Evolutionary conservation across 2,113 vertebrate species (phyloP).

Genomic region (Artemisiospiza belli): DNA sequence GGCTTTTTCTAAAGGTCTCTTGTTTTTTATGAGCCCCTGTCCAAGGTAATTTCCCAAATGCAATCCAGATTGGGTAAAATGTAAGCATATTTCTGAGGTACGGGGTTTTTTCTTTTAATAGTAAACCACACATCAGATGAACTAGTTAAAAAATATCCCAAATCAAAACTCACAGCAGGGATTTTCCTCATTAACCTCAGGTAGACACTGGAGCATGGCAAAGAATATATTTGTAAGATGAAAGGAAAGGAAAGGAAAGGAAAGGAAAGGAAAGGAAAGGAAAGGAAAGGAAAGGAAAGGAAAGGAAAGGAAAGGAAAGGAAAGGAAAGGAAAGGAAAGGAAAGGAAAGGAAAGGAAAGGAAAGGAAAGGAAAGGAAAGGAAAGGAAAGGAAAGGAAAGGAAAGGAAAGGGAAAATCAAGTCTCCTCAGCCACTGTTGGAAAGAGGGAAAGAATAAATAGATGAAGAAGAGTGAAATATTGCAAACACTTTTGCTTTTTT

Average conservation of each 20-base stretch:
- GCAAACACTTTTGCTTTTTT: not conserved
- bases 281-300: not conserved
- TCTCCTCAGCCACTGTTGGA: not conserved
- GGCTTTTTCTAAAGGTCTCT: not conserved
- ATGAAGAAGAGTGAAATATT: not conserved
- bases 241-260: not conserved
- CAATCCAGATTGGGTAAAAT: slow-evolving; percentile 6
- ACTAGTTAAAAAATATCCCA: slow-evolving; percentile 12
- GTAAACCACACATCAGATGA: slow-evolving; percentile 8
- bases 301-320: not conserved
- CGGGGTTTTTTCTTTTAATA: not conserved
- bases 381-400: not conserved
- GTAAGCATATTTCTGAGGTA: not conserved
- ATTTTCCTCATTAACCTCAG: not conserved
- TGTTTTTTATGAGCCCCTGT: slow-evolving; percentile 11
- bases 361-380: not conserved
- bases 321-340: not conserved
- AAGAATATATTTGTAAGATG: not conserved
- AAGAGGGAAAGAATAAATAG: not conserved
- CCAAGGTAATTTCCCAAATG: slow-evolving; percentile 19
- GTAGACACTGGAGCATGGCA: not conserved
- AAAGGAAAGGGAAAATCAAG: too few relatives aligned
- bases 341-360: too few relatives aligned
- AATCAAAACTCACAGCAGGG: slow-evolving; percentile 26
- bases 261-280: not conserved